Evolutionary conservation across 2,888 invertebrate genomes (phyloP), one percentile per base, ranked within the genome.

Genomic region (Copidosoma aretas): DNA sequence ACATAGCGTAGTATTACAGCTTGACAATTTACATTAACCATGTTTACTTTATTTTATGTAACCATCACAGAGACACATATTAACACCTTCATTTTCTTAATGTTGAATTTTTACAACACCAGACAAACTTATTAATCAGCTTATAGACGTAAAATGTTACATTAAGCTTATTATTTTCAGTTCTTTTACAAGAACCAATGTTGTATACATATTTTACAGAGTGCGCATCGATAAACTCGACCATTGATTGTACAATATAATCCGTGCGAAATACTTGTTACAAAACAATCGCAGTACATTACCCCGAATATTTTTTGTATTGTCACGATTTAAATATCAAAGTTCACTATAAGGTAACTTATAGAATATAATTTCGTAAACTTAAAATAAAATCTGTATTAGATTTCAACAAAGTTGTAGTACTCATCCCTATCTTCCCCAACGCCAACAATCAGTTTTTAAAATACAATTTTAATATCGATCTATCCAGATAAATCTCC

Each of bases 231-330:
- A 63, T 60, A 73, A 75, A 75, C 74, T 77, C 76, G 74, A 77
- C 72, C 75, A 77, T 73, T 80, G 79, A 81, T 80, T 79, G 78
- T 80, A 80, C 78, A 73, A 77, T 76, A 79, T 71, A 73, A 76
- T 77, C 75, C 75, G 77, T 80, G 79, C 76, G 72, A 61, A 67
- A 76, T 75, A 76, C 77, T 72, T 71, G 3, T 15, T 70, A 61
- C 58, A 60, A 76, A 79, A 74, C 76, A 74, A 79, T 77, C 77
- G 78, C 79, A 78, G 77, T 78, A 67, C 76, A 57, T 65, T 71
- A 71, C 66, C 71, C 69, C 66, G 72, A 25, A n/a, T n/a, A n/a
- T n/a, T n/a, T n/a, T n/a, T n/a, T n/a, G n/a, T n/a, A n/a, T n/a
- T n/a, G n/a, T n/a, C n/a, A n/a, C n/a, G n/a, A n/a, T n/a, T n/a